Conservation (phyloP, 1,140 invertebrate species). For the Arctopsyche grandis region DNA sequence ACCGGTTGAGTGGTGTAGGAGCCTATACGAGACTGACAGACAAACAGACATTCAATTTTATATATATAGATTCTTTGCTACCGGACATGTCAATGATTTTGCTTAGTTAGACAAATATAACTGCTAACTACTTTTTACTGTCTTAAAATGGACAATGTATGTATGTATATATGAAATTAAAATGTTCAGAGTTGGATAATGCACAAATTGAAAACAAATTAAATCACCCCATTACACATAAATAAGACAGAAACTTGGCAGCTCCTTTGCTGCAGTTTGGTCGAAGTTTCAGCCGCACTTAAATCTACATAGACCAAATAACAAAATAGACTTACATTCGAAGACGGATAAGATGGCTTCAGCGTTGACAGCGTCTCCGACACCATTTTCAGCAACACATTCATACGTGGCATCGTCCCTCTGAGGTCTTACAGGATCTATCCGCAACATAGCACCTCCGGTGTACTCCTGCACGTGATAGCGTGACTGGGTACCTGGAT, state of each 20-base stretch:
- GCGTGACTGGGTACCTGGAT: constrained; percentile 72
- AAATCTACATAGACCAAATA: background rate
- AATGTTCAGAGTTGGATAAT: background rate
- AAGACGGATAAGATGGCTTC: constrained; percentile 88
- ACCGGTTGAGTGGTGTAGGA: too few species aligned
- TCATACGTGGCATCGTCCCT: constrained; percentile 93
- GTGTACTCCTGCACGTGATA: constrained; percentile 76
- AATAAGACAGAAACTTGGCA: too few species aligned
- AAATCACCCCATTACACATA: too few species aligned
- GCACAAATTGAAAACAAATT: background rate
- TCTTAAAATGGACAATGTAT: too few species aligned
- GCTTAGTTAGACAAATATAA: too few species aligned
- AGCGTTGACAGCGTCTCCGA: constrained; percentile 91
- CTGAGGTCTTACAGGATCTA: constrained; percentile 85
- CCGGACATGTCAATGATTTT: too few species aligned
- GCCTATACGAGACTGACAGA: too few species aligned
- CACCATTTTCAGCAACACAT: constrained; percentile 96
- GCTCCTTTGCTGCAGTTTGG: too few species aligned
- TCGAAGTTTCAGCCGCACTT: too few species aligned
- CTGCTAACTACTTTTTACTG: too few species aligned
- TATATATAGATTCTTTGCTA: too few species aligned
- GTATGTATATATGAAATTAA: background rate
- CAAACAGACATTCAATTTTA: too few species aligned
- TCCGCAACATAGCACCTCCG: constrained; percentile 87
- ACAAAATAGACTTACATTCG: constrained; percentile 75